Base-by-base conservation (phyloP, 1,140 invertebrate genomes). In the Babylonia areolata region DNA sequence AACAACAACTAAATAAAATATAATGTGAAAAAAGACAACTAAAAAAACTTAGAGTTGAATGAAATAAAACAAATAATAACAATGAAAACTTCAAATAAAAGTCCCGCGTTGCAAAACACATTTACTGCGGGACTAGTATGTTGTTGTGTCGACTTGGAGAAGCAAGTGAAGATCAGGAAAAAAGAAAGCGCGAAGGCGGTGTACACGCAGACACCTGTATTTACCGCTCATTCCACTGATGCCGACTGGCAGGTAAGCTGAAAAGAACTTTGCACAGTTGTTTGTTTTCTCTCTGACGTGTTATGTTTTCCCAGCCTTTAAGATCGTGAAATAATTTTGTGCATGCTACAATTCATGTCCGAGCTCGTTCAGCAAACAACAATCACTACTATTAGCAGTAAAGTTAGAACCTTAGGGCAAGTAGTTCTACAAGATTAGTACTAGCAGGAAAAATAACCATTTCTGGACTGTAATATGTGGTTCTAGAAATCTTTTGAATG, bases 81-180 rank as follows among this genome's bases (percentile, higher is more conserved):
- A 51, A 51, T 51, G 46, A 51, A 12, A 64, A 5, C 28, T 64
- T 64, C 15, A 64, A 64, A 64, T 23, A 12, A 28, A 64, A 64
- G n/a, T n/a, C n/a, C n/a, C 23, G 20, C 58, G 6, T 23, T 23
- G 58, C 58, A 64, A 64, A n/a, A 64, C 58, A 23, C 58, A 39
- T 80, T 80, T 20, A n/a, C 33, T 80, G 78, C 78, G 78, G 78
- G 31, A 33, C 37, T 80, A 35, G 5, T 80, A 80, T 80, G 78
- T 80, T 80, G 78, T 80, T 80, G 31, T 80, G 78, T 80, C 78
- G 78, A 80, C 78, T 80, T 20, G 78, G 78, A 51, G 78, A 51
- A 33, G 12, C 5, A 46, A 3, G 37, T 9, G 15, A 33, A 39
- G 37, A 28, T 31, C 11, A 37, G 6, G 73, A 75, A 39, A 35